Conservation (phyloP, 1,140 invertebrate species). For the Dermatophagoides farinae region DNA sequence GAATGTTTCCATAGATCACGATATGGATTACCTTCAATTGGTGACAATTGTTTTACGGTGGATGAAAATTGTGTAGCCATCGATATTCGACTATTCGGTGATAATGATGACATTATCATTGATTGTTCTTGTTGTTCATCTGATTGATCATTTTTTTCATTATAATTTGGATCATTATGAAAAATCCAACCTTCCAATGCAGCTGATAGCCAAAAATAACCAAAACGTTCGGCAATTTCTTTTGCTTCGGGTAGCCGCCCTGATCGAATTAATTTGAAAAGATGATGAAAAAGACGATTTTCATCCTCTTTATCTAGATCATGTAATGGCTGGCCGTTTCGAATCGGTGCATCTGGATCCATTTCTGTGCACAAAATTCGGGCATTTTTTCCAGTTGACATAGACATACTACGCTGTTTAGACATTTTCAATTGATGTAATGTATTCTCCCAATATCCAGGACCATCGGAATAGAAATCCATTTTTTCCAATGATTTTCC, state of each 20-base stretch:
- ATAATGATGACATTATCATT: not conserved
- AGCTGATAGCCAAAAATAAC: conserved; percentile 71
- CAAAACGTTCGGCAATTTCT: conserved; percentile 42
- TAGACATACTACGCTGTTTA: not conserved
- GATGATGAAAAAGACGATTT: conserved; percentile 38
- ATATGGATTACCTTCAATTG: conserved; percentile 59
- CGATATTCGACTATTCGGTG: not conserved
- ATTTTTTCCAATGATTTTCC: conserved; percentile 32
- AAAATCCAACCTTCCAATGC: conserved; percentile 74
- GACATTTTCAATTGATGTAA: conserved; percentile 11
- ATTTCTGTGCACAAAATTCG: conserved; percentile 31
- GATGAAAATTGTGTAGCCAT: not conserved
- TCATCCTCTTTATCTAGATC: conserved; percentile 76
- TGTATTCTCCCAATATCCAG: conserved; percentile 16
- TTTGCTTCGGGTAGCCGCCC: conserved; percentile 54
- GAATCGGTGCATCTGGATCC: conserved; percentile 76
- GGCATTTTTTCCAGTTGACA: not conserved
- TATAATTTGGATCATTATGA: conserved; percentile 56
- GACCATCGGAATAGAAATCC: conserved; percentile 35
- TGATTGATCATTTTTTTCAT: conserved; percentile 29
- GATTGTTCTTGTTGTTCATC: conserved; percentile 17
- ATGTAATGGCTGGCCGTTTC: conserved; percentile 49
- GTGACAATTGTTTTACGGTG: conserved; percentile 18
- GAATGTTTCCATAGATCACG: conserved; percentile 75
- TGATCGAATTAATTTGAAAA: conserved; percentile 59